phyloP scores from a whole-genome alignment of 2,888 invertebrate genomes.

The Meiosimyza platycephala region DNA sequence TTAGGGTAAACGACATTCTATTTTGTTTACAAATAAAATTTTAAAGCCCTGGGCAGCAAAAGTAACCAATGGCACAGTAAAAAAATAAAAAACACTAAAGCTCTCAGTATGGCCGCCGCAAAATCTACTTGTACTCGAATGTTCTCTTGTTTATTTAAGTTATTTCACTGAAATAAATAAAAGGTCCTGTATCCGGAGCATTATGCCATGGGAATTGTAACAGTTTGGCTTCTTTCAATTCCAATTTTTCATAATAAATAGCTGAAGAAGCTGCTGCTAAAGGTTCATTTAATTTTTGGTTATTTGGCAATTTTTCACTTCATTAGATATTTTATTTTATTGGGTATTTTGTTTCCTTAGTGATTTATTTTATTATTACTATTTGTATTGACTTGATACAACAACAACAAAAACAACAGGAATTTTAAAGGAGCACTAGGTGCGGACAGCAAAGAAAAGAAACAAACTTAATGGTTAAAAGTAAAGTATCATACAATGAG shows the following conservation, averaged over 20 bases:
- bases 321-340: constrained; percentile 49
- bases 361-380: constrained; percentile 14
- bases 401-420: no score
- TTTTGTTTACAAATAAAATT: constrained; percentile 27
- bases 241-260: constrained; percentile 12
- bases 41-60: constrained; percentile 15
- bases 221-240: background rate
- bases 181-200: background rate
- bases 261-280: constrained; percentile 22
- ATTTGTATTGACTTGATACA: no score
- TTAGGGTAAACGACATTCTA: background rate
- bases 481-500: no score
- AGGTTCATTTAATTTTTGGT: constrained; percentile 63
- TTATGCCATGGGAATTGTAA: no score
- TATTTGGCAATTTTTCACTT: constrained; percentile 66
- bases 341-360: constrained; percentile 5
- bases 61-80: background rate
- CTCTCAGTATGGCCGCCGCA: constrained; percentile 15
- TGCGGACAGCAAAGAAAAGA: no score
- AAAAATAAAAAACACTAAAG: constrained; percentile 3
- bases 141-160: constrained; percentile 30
- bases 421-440: no score
- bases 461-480: no score
- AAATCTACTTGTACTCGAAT: constrained; percentile 33
- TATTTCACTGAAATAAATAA: constrained; percentile 15